Evolutionary conservation across 2,888 invertebrate species (phyloP).

Genomic region (Stratiomys singularior): DNA sequence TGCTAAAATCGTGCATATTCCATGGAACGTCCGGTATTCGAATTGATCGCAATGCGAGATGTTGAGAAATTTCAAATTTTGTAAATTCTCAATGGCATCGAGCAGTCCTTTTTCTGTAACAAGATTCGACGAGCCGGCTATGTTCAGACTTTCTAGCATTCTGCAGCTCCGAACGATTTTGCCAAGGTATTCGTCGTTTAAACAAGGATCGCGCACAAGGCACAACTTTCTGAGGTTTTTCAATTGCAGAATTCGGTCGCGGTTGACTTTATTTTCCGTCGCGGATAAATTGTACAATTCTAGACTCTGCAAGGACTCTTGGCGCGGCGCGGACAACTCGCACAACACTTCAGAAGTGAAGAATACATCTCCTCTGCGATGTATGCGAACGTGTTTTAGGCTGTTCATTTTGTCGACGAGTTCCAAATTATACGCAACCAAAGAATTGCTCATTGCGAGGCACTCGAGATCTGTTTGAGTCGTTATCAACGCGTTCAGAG

Average conservation of each 20-base stretch:
- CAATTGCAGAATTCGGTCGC: not conserved
- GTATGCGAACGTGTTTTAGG: conserved; percentile 24
- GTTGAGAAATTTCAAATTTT: not conserved
- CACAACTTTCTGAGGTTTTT: conserved; percentile 17
- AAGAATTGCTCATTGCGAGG: conserved; percentile 41
- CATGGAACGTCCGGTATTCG: not conserved
- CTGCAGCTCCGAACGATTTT: not conserved
- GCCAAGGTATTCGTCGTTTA: not conserved
- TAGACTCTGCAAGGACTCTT: not conserved
- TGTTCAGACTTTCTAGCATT: not conserved
- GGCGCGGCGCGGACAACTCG: conserved; percentile 10
- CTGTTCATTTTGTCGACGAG: not conserved
- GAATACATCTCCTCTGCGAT: not conserved
- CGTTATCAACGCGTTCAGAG: conserved; percentile 20
- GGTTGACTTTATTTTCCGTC: not conserved
- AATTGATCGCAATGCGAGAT: not conserved
- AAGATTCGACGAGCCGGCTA: not conserved
- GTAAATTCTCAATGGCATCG: not conserved
- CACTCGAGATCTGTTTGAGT: conserved; percentile 44
- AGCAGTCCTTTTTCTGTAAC: not conserved
- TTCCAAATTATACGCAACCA: not conserved
- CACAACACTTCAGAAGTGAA: not conserved
- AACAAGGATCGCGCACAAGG: conserved; percentile 2
- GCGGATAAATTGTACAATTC: conserved; percentile 3
- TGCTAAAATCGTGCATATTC: conserved; percentile 11